phyloP scores from a whole-genome alignment of 2,113 vertebrate genomes.

The Corythaixoides concolor region DNA sequence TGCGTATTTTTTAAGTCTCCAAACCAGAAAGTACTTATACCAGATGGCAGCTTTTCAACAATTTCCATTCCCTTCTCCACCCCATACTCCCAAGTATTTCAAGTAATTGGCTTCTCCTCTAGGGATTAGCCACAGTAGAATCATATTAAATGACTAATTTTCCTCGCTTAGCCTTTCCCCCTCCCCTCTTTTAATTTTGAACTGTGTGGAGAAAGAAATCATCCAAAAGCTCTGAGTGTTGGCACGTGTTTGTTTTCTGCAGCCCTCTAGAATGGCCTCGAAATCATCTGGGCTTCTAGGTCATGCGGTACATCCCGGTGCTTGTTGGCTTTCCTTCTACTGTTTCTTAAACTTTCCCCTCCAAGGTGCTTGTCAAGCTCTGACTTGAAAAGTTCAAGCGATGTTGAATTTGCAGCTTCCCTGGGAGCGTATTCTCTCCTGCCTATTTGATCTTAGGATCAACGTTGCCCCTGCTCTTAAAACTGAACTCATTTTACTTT shows the following conservation, averaged over 20 bases:
- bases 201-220: background rate
- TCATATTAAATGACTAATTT: background rate
- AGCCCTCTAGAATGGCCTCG: background rate
- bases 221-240: background rate
- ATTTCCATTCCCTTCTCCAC: conserved; percentile 28
- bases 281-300: background rate
- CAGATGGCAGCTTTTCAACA: conserved; percentile 36
- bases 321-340: background rate
- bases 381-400: background rate
- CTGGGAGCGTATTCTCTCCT: background rate
- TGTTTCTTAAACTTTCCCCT: conserved; percentile 4
- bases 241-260: background rate
- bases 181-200: background rate
- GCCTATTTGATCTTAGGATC: background rate
- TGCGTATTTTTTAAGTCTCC: background rate
- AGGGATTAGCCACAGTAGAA: background rate
- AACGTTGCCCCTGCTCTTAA: background rate
- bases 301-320: background rate
- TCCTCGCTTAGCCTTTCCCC: background rate
- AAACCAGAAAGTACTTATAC: background rate
- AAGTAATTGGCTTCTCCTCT: background rate
- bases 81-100: background rate
- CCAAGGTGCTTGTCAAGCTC: background rate
- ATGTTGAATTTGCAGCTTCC: background rate
- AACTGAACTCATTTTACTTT: background rate